These are phyloP conservation scores for Actias luna DNA, from an alignment of 2,888 invertebrate species.

Conservation along the genomic window DNA sequence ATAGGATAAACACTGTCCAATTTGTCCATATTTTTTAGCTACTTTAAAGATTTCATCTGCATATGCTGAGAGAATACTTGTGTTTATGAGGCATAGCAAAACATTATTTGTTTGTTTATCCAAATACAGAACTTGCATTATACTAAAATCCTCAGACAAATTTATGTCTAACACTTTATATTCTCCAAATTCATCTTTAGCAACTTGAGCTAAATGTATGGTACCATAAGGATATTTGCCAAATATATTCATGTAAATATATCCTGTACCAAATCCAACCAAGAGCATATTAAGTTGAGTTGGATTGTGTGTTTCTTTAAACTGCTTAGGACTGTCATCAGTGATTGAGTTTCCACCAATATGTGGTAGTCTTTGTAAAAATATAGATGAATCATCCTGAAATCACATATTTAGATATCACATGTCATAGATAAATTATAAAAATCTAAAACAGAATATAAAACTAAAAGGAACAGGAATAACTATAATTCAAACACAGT, in stretches of 20 bases:
- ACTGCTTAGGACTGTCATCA: constrained; percentile 81
- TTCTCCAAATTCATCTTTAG: constrained; percentile 79
- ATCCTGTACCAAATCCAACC: constrained; percentile 88
- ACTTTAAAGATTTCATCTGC: constrained; percentile 86
- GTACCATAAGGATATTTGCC: constrained; percentile 92
- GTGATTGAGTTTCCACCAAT: constrained; percentile 71
- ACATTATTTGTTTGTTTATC: constrained; percentile 75
- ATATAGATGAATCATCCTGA: constrained; percentile 78
- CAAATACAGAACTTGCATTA: constrained; percentile 84
- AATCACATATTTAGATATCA: constrained; percentile 14
- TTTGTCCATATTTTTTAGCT: constrained; percentile 88
- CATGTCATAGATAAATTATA: background rate
- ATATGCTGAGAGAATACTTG: constrained; percentile 84
- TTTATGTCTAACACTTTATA: constrained; percentile 84
- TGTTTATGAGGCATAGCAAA: constrained; percentile 75
- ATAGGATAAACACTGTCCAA: constrained; percentile 85
- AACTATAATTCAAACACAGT: background rate
- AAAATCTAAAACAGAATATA: background rate
- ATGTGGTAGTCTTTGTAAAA: constrained; percentile 81
- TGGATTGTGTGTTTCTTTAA: constrained; percentile 83
- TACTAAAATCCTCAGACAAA: constrained; percentile 86
- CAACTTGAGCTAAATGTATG: constrained; percentile 82
- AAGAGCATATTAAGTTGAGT: constrained; percentile 88
- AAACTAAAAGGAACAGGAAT: background rate
- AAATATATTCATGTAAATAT: constrained; percentile 88